Evolutionary conservation across 2,888 invertebrate species (phyloP).

Genomic region (Ptilodon capucinus): DNA sequence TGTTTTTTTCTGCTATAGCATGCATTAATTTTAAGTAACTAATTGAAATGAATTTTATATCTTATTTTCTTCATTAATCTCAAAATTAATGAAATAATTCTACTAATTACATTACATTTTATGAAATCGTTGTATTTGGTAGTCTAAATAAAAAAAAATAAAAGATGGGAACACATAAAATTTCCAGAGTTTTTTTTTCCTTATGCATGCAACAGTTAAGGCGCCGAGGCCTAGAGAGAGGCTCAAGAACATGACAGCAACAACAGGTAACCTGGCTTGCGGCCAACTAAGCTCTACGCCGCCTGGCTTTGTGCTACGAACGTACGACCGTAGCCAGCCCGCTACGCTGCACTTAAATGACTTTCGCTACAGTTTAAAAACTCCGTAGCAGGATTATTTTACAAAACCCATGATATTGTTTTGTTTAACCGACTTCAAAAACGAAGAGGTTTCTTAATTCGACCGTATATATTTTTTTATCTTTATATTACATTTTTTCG

Average conservation of each 20-base stretch:
- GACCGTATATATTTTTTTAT: no score
- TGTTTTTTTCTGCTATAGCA: no score
- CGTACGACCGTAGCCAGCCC: slow-evolving; percentile 45
- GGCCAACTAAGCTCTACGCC: slow-evolving; percentile 60
- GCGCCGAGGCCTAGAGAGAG: slow-evolving; percentile 35
- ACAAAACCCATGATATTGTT: not conserved
- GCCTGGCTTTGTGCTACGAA: slow-evolving; percentile 56
- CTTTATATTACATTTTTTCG: no score
- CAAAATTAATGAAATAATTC: no score
- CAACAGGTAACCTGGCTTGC: slow-evolving; percentile 77
- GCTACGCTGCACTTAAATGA: slow-evolving; percentile 47
- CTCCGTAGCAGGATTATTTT: slow-evolving; percentile 8
- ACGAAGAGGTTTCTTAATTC: no score
- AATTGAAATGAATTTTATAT: no score
- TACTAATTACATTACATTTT: no score
- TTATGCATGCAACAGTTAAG: slow-evolving; percentile 48
- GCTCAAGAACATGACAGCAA: slow-evolving; percentile 59
- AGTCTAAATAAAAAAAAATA: not conserved
- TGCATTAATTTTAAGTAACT: no score
- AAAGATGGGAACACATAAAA: slow-evolving; percentile 19
- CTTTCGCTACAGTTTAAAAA: slow-evolving; percentile 42
- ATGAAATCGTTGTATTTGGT: no score
- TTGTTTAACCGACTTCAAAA: no score
- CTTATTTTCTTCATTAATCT: no score
- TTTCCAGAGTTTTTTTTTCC: slow-evolving; percentile 38